Percentiles rank a stretch among this genome's conserved stretches.
phyloP scores from a whole-genome alignment of 2,113 vertebrate genomes.

The Sylvietta virens region DNA sequence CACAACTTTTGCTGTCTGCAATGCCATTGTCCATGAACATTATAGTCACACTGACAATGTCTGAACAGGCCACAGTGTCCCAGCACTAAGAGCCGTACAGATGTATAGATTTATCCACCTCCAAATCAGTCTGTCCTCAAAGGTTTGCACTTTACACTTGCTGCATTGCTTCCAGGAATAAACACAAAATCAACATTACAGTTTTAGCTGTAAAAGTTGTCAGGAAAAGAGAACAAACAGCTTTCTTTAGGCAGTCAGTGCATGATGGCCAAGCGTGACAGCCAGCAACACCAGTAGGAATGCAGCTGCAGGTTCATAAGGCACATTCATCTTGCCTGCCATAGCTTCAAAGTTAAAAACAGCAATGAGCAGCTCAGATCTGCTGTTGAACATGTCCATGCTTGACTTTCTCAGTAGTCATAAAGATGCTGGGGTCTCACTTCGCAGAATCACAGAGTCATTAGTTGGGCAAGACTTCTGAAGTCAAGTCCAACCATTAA shows the following conservation, averaged over 20 bases:
- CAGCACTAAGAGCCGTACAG: not conserved
- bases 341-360: not conserved
- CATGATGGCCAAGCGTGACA: not conserved
- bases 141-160: not conserved
- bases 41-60: not conserved
- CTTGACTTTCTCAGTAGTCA: not conserved
- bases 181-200: not conserved
- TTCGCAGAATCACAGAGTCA: not conserved
- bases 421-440: not conserved
- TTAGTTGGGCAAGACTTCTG: not conserved
- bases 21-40: not conserved
- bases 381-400: not conserved
- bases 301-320: fast-evolving
- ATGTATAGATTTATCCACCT: not conserved
- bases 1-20: not conserved
- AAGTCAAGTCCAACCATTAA: not conserved
- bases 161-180: not conserved
- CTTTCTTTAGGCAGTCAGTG: not conserved
- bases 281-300: not conserved
- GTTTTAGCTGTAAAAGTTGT: not conserved
- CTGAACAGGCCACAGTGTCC: fast-evolving
- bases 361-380: not conserved
- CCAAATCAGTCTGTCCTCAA: not conserved
- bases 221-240: not conserved
- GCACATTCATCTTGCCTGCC: not conserved